Percentiles rank a stretch among this genome's conserved stretches.
Conservation (phyloP, 1,140 invertebrate species). For the Orius laevigatus region DNA sequence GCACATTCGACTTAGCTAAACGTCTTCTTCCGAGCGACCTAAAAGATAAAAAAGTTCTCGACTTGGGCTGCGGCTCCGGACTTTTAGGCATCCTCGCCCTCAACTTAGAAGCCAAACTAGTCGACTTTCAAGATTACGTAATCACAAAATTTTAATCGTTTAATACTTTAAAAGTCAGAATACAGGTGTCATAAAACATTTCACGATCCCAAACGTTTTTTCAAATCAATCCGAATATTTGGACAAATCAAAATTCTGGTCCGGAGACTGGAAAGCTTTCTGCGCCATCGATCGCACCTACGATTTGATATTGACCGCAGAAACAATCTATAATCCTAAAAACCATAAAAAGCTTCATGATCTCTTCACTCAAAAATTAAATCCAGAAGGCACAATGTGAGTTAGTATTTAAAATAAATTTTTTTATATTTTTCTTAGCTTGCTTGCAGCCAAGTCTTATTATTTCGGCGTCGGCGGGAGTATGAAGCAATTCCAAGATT, state of each 20-base stretch:
- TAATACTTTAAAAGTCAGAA: no score
- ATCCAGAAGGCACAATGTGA: conserved; percentile 40
- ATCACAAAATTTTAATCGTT: no score
- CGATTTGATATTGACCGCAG: conserved; percentile 72
- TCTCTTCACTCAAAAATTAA: conserved; percentile 48
- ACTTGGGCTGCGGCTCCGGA: conserved; percentile 77
- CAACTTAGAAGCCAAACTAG: conserved; percentile 37
- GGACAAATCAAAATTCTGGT: conserved; percentile 48
- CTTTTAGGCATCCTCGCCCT: conserved; percentile 59
- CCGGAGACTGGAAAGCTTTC: conserved; percentile 65
- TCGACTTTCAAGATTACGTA: conserved; percentile 87
- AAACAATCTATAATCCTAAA: conserved; percentile 76
- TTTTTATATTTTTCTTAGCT: conserved; percentile 27
- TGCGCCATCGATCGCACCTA: conserved; percentile 35
- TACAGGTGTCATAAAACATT: conserved; percentile 47
- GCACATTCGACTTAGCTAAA: conserved; percentile 54
- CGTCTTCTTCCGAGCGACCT: conserved; percentile 37
- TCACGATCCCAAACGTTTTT: conserved; percentile 64
- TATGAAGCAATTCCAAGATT: conserved; percentile 48
- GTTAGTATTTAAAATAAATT: conserved; percentile 8
- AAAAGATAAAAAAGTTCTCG: conserved; percentile 41
- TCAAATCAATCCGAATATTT: conserved; percentile 36
- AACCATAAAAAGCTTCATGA: conserved; percentile 59
- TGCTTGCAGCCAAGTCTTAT: conserved; percentile 65
- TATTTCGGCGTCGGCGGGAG: conserved; percentile 86